Percentiles rank a stretch among this genome's conserved stretches.
phyloP scores from a whole-genome alignment of 2,113 vertebrate genomes.

The Barnardius zonarius region DNA sequence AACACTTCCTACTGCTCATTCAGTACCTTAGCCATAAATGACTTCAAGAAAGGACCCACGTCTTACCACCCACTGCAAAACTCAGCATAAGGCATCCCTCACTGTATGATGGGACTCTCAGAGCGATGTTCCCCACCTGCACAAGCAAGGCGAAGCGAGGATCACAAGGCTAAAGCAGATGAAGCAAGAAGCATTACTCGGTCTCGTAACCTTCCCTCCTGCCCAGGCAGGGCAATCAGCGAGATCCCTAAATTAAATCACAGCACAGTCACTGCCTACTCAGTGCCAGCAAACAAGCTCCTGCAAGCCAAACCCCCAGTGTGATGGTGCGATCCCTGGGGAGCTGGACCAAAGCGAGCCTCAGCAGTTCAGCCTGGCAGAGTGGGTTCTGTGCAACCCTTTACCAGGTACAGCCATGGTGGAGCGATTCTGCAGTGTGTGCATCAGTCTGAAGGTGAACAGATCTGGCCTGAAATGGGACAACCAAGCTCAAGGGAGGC shows the following conservation, averaged over 20 bases:
- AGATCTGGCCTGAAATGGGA: background rate
- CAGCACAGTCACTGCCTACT: background rate
- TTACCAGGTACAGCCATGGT: background rate
- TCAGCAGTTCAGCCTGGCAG: background rate
- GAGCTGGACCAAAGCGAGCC: background rate
- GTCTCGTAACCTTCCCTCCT: background rate
- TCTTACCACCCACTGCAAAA: background rate
- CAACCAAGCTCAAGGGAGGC: background rate
- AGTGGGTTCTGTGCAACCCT: background rate
- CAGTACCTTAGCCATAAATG: background rate
- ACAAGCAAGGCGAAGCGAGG: background rate
- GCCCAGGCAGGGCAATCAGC: background rate
- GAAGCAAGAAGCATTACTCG: background rate
- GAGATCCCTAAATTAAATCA: background rate
- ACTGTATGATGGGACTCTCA: background rate
- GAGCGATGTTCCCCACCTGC: background rate
- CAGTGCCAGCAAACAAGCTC: conserved; percentile 15
- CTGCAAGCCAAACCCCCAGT: background rate
- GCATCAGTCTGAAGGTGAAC: background rate
- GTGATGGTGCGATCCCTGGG: background rate
- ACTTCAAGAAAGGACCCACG: background rate
- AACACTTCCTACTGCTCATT: background rate
- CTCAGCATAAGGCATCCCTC: background rate
- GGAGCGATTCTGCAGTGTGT: background rate
- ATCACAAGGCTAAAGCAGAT: background rate